Conservation (phyloP, 2,113 vertebrate species). For the Spea bombifrons region DNA sequence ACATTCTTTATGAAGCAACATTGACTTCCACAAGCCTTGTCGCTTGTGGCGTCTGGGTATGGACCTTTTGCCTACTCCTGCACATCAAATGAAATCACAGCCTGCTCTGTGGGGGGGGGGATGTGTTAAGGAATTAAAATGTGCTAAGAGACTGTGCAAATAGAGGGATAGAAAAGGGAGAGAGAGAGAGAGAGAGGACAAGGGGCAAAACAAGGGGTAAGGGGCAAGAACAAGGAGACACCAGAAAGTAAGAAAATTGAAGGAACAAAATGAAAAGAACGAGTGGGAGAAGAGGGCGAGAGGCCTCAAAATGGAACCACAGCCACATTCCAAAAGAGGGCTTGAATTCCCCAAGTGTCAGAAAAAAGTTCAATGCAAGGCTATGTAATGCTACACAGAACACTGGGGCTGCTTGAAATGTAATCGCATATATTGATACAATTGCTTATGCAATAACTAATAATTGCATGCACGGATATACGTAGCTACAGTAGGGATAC, state of each 20-base stretch:
- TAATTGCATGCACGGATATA: too few species aligned
- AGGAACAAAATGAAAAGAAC: neutral
- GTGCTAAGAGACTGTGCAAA: neutral
- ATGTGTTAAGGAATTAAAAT: neutral
- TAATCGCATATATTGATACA: too few species aligned
- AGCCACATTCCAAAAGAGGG: constrained; percentile 20
- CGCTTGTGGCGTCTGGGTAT: too few species aligned
- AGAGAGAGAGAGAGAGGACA: neutral
- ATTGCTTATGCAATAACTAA: too few species aligned
- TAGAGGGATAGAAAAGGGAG: neutral
- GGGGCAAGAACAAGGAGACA: constrained; percentile 2
- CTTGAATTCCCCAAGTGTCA: constrained; percentile 16
- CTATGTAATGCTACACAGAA: too few species aligned
- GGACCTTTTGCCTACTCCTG: too few species aligned
- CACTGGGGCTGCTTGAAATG: too few species aligned
- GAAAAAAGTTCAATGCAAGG: neutral
- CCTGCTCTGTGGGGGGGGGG: constrained; percentile 8
- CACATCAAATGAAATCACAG: neutral
- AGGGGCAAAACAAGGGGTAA: neutral
- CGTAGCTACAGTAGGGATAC: too few species aligned
- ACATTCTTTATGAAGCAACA: too few species aligned
- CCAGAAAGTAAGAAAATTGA: neutral
- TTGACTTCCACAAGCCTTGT: too few species aligned
- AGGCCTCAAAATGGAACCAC: constrained; percentile 26
- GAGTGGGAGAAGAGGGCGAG: constrained; percentile 10